Conservation (phyloP, 2,113 vertebrate species). For the Pelobates fuscus region DNA sequence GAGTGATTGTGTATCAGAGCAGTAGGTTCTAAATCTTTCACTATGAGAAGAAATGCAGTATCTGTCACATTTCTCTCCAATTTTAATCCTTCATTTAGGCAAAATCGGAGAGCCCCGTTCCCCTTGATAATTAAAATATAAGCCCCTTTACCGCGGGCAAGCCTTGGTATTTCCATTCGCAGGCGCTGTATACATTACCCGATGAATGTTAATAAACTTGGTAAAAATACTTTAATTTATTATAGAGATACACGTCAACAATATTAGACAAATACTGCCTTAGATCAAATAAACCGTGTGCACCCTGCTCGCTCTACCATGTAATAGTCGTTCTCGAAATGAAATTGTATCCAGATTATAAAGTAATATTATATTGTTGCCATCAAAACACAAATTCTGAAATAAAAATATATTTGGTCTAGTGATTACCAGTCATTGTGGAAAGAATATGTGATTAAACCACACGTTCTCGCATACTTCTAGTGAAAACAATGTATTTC, state of each 20-base stretch:
- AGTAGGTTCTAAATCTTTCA: too few relatives aligned
- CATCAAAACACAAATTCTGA: slow-evolving; percentile 33
- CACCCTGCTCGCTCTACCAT: slow-evolving; percentile 29
- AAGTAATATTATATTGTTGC: slow-evolving; percentile 24
- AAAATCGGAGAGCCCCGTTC: too few relatives aligned
- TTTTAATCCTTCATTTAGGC: slow-evolving; percentile 5
- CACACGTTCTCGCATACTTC: slow-evolving; percentile 21
- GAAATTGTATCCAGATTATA: slow-evolving; percentile 46
- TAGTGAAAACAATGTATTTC: too few relatives aligned
- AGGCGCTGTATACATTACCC: not conserved
- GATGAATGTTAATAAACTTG: slow-evolving; percentile 37
- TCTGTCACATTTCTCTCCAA: too few relatives aligned
- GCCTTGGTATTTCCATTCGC: too few relatives aligned
- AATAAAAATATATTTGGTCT: slow-evolving; percentile 38
- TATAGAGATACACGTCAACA: slow-evolving; percentile 21
- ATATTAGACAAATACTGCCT: slow-evolving; percentile 42
- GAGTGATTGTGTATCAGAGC: too few relatives aligned
- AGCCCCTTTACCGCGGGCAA: too few relatives aligned
- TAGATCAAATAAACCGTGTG: slow-evolving; percentile 18
- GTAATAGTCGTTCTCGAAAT: slow-evolving; percentile 38
- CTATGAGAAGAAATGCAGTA: too few relatives aligned
- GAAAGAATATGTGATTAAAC: slow-evolving; percentile 27
- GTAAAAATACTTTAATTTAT: slow-evolving; percentile 32
- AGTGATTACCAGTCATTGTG: slow-evolving; percentile 23
- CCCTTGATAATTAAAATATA: too few relatives aligned